These are phyloP conservation scores for Drosophila pandora DNA, from an alignment of 1,140 invertebrate species.

Conservation along the genomic window DNA sequence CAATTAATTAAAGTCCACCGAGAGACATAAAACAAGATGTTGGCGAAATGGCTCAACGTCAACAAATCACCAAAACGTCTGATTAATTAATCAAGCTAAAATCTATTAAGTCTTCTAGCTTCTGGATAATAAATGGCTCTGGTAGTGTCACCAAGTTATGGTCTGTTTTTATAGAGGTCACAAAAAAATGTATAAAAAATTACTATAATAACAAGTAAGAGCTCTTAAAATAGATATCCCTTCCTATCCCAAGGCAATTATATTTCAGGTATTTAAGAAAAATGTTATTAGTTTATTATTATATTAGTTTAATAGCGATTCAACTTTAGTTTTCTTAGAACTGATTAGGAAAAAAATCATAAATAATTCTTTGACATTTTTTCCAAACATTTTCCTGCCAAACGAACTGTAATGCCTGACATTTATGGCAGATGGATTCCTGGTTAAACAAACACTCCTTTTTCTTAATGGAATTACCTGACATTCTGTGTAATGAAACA, in stretches of 20 bases:
- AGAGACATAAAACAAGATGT: slow-evolving; percentile 26
- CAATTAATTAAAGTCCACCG: slow-evolving; percentile 59
- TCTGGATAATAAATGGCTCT: slow-evolving; percentile 1
- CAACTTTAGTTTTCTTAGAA: no score
- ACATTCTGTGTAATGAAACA: slow-evolving; percentile 48
- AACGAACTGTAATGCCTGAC: background rate
- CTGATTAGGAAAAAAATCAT: no score
- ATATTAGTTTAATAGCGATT: no score
- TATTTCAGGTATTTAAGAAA: no score
- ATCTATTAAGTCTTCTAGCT: slow-evolving; percentile 21
- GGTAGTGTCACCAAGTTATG: slow-evolving; percentile 3
- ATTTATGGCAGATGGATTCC: slow-evolving; percentile 8
- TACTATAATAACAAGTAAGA: no score
- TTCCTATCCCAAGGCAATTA: background rate
- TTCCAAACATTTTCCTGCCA: no score
- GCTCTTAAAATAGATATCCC: background rate
- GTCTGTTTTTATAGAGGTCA: background rate
- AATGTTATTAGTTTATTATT: no score
- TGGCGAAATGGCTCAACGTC: slow-evolving; percentile 24
- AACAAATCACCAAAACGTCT: slow-evolving; percentile 10
- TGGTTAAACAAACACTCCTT: slow-evolving; percentile 1
- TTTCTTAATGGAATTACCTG: slow-evolving; percentile 38
- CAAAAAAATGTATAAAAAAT: background rate
- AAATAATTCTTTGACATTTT: no score
- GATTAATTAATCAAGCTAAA: slow-evolving; percentile 28